Conservation (phyloP, 2,797 vertebrate genomes). For the Poliocrania exsul region DNA sequence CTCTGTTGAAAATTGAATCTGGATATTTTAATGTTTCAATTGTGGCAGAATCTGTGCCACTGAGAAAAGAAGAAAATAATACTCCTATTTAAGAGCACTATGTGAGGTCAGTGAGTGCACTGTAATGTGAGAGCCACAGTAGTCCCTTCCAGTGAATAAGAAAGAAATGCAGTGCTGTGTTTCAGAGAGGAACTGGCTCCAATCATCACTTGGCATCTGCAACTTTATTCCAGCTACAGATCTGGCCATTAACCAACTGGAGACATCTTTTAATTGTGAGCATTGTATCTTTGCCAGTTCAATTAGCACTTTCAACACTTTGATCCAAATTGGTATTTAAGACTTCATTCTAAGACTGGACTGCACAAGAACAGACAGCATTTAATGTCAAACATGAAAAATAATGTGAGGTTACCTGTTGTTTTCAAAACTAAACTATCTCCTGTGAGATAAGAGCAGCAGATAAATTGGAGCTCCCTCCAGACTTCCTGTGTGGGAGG, state of each 20-base stretch:
- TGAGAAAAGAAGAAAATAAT: background rate
- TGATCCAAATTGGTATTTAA: background rate
- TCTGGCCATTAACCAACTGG: background rate
- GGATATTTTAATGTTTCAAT: background rate
- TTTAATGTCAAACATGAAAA: background rate
- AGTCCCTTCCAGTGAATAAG: background rate
- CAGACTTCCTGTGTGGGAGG: background rate
- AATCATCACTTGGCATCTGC: background rate
- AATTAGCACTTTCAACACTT: background rate
- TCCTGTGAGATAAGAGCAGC: background rate
- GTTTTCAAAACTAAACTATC: background rate
- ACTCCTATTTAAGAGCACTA: background rate
- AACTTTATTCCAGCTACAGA: background rate
- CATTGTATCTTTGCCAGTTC: background rate
- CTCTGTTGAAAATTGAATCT: background rate
- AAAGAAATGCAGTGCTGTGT: background rate
- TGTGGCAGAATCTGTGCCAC: background rate
- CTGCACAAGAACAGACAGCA: background rate
- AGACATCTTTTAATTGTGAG: constrained; percentile 14
- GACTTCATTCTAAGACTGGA: background rate
- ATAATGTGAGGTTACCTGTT: background rate
- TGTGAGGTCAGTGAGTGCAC: background rate
- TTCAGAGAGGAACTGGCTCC: background rate
- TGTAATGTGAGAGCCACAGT: background rate
- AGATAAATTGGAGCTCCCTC: background rate